Percentiles rank a stretch among this genome's conserved stretches.
Evolutionary conservation across 2,888 invertebrate species (phyloP).

Genomic region (Acanthosepion lycidas): DNA sequence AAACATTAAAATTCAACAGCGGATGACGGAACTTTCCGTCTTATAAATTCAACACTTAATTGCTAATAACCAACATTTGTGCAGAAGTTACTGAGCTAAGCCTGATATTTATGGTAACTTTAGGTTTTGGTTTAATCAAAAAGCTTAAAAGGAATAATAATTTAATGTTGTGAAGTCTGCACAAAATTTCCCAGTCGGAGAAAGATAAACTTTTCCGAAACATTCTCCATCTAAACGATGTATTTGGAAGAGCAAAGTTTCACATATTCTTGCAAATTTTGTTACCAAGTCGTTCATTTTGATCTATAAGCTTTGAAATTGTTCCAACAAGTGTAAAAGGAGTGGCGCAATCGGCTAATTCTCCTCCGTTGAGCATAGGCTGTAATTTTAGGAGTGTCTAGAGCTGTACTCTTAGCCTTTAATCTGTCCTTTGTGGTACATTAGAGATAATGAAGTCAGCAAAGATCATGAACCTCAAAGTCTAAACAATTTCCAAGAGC

Average conservation of each 20-base stretch:
- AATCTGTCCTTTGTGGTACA: background rate
- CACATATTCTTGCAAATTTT: background rate
- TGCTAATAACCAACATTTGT: too few relatives aligned
- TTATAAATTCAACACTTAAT: too few relatives aligned
- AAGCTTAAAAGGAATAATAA: too few relatives aligned
- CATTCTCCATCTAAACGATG: background rate
- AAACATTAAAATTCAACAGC: too few relatives aligned
- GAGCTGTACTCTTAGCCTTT: background rate
- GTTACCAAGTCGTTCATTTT: background rate
- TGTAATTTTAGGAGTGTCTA: slow-evolving; percentile 18
- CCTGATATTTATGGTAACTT: too few relatives aligned
- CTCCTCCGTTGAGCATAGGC: background rate
- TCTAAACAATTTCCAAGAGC: background rate
- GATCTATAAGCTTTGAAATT: slow-evolving; percentile 33
- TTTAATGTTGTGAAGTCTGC: too few relatives aligned
- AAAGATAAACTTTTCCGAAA: too few relatives aligned
- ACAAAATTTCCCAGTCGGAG: too few relatives aligned
- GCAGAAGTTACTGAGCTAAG: too few relatives aligned
- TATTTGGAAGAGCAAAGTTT: background rate
- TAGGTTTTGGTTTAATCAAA: too few relatives aligned
- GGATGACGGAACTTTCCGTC: too few relatives aligned
- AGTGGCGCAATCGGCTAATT: background rate
- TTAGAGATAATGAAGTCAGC: background rate
- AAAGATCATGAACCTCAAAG: background rate
- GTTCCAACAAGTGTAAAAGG: background rate